Evolutionary conservation across 2,888 invertebrate species (phyloP), one percentile per base, ranked within the genome.

Genomic region (Lasioglossum lativentre): DNA sequence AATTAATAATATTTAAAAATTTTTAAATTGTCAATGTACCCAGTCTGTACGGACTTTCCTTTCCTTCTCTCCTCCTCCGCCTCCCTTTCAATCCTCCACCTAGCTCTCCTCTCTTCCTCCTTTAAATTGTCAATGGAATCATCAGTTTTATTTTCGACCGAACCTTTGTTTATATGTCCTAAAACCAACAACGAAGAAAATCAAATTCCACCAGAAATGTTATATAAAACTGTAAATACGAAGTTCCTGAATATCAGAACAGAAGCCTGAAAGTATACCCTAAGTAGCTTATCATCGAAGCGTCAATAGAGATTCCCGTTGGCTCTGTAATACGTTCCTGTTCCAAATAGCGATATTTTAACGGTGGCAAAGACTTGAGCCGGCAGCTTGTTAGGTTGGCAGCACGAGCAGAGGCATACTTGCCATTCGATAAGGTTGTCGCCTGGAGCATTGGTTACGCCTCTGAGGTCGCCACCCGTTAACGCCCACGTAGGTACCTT

Each of bases 371-470:
- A 75, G 77, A 66, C 23, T 59, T 4, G 34, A 75, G 40, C 76
- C 52, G 75, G 66, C 73, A 66, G 73, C 78, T 79, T 85, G 78
- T 87, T 80, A 83, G 75, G 78, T 78, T 80, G 83, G 86, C 78
- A 86, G 83, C 75, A 75, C 68, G 74, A 86, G 87, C 78, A 78
- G 86, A 86, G 86, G 86, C 86, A 87, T 87, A 86, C 87, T 87
- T 87, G 87, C 86, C 86, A 87, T 87, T 87, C 87, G 86, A 86
- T 82, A 84, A 90, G 84, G 71, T 86, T 87, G 90, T 90, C 86
- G 90, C 90, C 89, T 80, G 87, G 70, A 86, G 90, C 90, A 86
- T 90, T 89, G 82, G 88, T 86, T 90, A 83, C 84, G 82, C 87
- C 88, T 85, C 78, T 82, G 85, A 90, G 86, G 89, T 88, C 86